Base-by-base conservation (phyloP, 1,140 invertebrate species). In the Neuroterus valhalla region DNA sequence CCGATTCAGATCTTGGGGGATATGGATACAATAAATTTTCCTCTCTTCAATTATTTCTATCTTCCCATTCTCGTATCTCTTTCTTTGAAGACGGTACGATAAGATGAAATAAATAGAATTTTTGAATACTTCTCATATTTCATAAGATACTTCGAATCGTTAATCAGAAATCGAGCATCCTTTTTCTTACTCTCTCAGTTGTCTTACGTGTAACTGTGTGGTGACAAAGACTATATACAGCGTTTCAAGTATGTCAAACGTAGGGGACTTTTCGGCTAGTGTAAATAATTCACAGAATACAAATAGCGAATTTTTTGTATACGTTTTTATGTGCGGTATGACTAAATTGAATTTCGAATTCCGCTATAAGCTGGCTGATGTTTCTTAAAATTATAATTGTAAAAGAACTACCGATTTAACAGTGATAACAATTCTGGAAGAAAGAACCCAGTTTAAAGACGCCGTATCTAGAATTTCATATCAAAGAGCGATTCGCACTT, bases 391-490 rank as follows among this genome's bases (percentile, higher is more conserved):
- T n/a, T 50, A 10, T 19, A 50, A 19, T 50, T 17, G 11, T 2
- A 48, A 48, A 48, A 19, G 17, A 17, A 48, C 46, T 48, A 48
- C 17, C 17, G 5, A 17, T 62, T 15, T 11, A 62, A 26, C 52
- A 62, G 10, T 52, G 4, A 62, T 6, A 26, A 38, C 26, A 62
- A 55, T 55, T 55, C 21, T 26, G 15, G 8, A 23, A 62, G 14
- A 62, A 6, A 62, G n/a, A 62, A 62, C 5, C 8, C 3, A n/a
- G n/a, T 62, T n/a, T 62, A n/a, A 62, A 62, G 31, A 62, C 55
- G 5, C 8, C 55, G 31, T 62, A 62, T 62, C 55, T 62, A 62
- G 21, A 62, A 62, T 62, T 62, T 31, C 23, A 62, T 62, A 62
- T 62, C 12, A 31, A 31, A 8, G 31, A 62, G 15, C 26, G 5